Base-by-base conservation (phyloP, 2,888 invertebrate genomes). In the Agriopis aurantiaria region DNA sequence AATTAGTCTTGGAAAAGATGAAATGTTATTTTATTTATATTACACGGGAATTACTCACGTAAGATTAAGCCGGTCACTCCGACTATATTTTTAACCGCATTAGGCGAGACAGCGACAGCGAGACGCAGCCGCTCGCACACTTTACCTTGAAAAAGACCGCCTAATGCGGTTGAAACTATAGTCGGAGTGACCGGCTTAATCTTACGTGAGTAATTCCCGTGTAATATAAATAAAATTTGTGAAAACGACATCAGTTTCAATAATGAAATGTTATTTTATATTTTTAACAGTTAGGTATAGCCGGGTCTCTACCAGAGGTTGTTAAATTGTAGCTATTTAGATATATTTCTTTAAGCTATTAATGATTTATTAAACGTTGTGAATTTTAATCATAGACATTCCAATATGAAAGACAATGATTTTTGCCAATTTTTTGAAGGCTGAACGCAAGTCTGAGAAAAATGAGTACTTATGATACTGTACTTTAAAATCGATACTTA, bases 311-410 rank as follows among this genome's bases (percentile, higher is more conserved):
- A 81, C 74, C 81, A 71, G 78, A 80, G 84, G 86, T 86, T 86
- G 85, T 87, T 85, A 77, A 73, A 77, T 71, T 71, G 78, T 85
- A 85, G 84, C 82, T 83, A 80, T 58, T 76, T 66, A 65, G 23
- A 48, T 66, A 49, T 67, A 66, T 55, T 53, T 49, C 45, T 40
- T 41, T 80, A 69, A 66, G 66, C 73, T 75, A 65, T 67, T 64
- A 65, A 74, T 77, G 72, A 69, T 59, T 75, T 71, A 60, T 75
- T 71, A 60, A 65, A 56, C 67, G 89, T 91, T 91, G 92, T 91
- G 92, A 91, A 91, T 90, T 86, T 82, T 74, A 84, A 82, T 83
- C 83, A 79, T 82, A 89, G 80, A 93, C 93, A 93, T 93, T 93
- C 93, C 93, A 92, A 81, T 79, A 68, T 80, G 83, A 89, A 90